Evolutionary conservation across 2,888 invertebrate genomes (phyloP), one percentile per base, ranked within the genome.

Genomic region (Busseola fusca): DNA sequence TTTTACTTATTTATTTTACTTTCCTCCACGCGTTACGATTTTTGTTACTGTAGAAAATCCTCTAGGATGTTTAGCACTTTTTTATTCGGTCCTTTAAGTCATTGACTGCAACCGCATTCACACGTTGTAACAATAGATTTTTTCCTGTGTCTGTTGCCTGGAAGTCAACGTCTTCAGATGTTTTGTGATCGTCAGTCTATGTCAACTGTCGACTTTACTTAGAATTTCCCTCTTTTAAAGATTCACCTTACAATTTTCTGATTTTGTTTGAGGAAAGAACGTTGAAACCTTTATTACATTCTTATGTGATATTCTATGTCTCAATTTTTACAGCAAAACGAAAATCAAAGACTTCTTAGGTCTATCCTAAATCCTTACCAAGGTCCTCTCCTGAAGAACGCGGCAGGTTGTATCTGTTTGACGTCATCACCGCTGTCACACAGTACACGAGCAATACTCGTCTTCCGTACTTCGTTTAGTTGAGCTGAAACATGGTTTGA

Each of bases 351-450:
- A 12, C 16, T 16, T 12, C 12, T 27, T 30, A 50, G 3, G 4
- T n/a, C n/a, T 30, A 3, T 12, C n/a, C 27, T 18, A 63, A 30
- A 56, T 42, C 12, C 74, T 74, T 80, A 87, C 88, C 85, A 84
- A 65, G 71, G 59, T 34, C 72, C 59, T 25, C 64, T 77, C 37
- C 84, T 79, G 27, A 84, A 75, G 45, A 88, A 72, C 3, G 86
- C 87, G 0, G 74, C 78, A 0, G 85, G 87, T 60, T 89, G 89
- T 37, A 97, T 97, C 12, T 95, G 92, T 76, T 91, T 88, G 65
- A 97, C 96, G 66, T 96, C 89, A 85, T 97, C 96, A 6, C 97
- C 96, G 87, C 97, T 97, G 87, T 98, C 97, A 87, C 98, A 98
- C 77, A 98, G 90, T 60, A 98, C 88, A 77, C 97, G 96, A 0